A percentile compares a stretch with the other conserved stretches of the same genome.
These are phyloP conservation scores for Mamestra configurata DNA, from an alignment of 1,140 invertebrate genomes.

Conservation along the genomic window DNA sequence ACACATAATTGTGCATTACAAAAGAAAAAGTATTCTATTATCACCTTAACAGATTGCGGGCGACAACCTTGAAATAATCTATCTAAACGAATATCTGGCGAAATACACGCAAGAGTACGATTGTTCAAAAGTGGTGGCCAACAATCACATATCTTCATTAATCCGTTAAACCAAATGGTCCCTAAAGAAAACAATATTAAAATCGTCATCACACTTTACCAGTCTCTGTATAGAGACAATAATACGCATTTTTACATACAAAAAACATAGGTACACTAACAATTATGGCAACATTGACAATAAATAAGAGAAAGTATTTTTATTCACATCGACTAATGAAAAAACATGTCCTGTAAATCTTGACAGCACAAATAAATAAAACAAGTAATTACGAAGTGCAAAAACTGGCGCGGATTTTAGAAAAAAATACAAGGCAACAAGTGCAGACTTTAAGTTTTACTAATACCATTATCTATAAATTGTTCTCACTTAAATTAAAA, in stretches of 20 bases:
- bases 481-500: slow-evolving; percentile 81
- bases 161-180: slow-evolving; percentile 84
- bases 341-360: slow-evolving; percentile 67
- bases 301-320: slow-evolving; percentile 82
- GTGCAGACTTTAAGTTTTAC: slow-evolving; percentile 87
- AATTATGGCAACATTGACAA: slow-evolving; percentile 88
- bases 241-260: slow-evolving; percentile 84
- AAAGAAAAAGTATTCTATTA: slow-evolving; percentile 80
- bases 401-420: slow-evolving; percentile 73
- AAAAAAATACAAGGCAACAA: slow-evolving; percentile 86
- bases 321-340: slow-evolving; percentile 79
- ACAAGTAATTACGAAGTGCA: slow-evolving; percentile 69
- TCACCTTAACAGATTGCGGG: slow-evolving; percentile 76
- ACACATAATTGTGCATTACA: slow-evolving; percentile 84
- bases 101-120: slow-evolving; percentile 58
- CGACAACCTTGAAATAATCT: slow-evolving; percentile 56
- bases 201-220: slow-evolving; percentile 81
- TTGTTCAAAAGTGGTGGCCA: slow-evolving; percentile 61
- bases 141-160: slow-evolving; percentile 72
- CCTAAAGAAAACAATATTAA: slow-evolving; percentile 83
- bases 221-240: slow-evolving; percentile 75
- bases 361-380: slow-evolving; percentile 81
- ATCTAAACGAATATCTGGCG: slow-evolving; percentile 74
- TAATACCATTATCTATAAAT: slow-evolving; percentile 78
- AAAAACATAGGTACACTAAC: slow-evolving; percentile 81